Percentiles rank a stretch among this genome's conserved stretches.
Conservation (phyloP, 2,888 invertebrate genomes). For the Drosophila trichaetosa region DNA sequence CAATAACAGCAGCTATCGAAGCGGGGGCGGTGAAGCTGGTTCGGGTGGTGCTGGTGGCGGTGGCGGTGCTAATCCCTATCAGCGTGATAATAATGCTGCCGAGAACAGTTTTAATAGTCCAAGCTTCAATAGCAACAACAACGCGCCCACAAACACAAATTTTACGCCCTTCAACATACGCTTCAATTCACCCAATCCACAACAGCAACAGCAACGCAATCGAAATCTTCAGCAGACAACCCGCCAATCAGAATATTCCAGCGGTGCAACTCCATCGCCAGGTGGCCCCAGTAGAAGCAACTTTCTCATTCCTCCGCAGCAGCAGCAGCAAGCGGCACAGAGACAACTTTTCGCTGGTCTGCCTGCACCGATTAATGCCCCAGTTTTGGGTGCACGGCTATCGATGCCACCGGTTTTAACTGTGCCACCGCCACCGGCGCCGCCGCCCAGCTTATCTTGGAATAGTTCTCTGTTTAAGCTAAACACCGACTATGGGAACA, state of each 20-base stretch:
- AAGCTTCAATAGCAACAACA: conserved; percentile 70
- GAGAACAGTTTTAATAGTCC: conserved; percentile 46
- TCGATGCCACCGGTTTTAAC: conserved; percentile 63
- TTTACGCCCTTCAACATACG: conserved; percentile 78
- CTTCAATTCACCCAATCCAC: conserved; percentile 77
- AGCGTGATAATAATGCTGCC: conserved; percentile 39
- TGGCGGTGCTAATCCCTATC: conserved; percentile 57
- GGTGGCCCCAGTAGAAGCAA: conserved; percentile 3
- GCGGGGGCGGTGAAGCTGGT: conserved; percentile 18
- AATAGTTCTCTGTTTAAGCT: conserved; percentile 82
- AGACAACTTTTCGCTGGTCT: conserved; percentile 67
- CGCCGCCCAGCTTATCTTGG: conserved; percentile 82
- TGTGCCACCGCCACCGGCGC: conserved; percentile 81
- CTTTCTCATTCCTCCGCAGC: conserved; percentile 40
- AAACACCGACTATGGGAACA: conserved; percentile 79
- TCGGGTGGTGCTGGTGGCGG: conserved; percentile 29
- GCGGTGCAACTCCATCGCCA: conserved; percentile 16
- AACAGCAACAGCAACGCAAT: conserved; percentile 52
- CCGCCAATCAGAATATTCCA: conserved; percentile 31
- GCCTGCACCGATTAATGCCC: conserved; percentile 67
- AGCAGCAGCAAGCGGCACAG: conserved; percentile 42
- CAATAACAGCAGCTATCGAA: conserved; percentile 67
- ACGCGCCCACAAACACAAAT: conserved; percentile 39
- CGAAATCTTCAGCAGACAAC: conserved; percentile 42
- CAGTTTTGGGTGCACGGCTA: conserved; percentile 45